Base-by-base conservation (phyloP, 2,888 invertebrate genomes). In the Leucophenga montana region DNA sequence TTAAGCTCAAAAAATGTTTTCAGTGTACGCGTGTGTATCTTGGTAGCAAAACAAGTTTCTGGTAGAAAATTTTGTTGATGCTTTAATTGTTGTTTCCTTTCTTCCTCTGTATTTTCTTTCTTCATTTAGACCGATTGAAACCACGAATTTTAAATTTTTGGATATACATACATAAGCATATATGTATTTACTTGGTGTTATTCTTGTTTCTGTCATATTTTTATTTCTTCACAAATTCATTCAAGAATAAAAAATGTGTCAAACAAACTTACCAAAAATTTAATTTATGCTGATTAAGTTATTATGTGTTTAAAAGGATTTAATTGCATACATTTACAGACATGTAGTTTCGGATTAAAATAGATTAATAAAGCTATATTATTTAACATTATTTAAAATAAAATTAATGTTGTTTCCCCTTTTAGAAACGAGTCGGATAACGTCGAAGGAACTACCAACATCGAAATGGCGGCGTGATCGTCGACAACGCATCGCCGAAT, bases 391-490 rank as follows among this genome's bases (percentile, higher is more conserved):
- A n/a, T n/a, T n/a, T n/a, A n/a, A n/a, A n/a, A n/a, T n/a, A n/a
- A n/a, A n/a, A n/a, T n/a, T 31, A 14, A 48, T 54, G 14, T 57
- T 46, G 27, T 39, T 27, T 27, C 27, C 27, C 44, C 57, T 66
- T 69, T 46, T 80, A 89, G 89, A 89, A 80, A 83, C 86, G 76
- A 87, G 88, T 71, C 79, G 62, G 8, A 13, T 88, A 77, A 85
- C 87, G 67, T 88, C 90, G 68, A 93, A 93, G 86, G 93, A 93
- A 79, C 88, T 92, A 74, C 90, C 91, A 71, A 93, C 93, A 8
- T 91, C 92, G 67, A 93, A 93, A 89, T 94, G 94, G 94, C 91
- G 93, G 73, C 90, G 93, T 66, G 94, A 94, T 75, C 90, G 94
- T 50, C 90, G 93, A 27, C 87, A 89, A 67, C 89, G 91, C 1